Evolutionary conservation across 2,797 vertebrate species (phyloP).

Genomic region (Xiphorhynchus erythropygius): DNA sequence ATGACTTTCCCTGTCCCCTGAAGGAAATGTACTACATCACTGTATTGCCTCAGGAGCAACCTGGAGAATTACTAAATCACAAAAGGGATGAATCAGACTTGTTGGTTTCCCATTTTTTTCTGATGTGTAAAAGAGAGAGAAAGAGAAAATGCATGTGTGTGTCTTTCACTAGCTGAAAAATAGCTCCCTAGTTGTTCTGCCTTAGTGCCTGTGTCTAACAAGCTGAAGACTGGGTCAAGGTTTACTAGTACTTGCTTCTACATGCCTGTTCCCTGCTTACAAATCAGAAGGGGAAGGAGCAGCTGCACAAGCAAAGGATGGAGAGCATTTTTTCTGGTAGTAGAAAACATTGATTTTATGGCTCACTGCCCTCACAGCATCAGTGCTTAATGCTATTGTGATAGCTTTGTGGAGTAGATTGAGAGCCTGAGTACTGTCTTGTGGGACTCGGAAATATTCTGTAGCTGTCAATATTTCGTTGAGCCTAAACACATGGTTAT

Average conservation of each 20-base stretch:
- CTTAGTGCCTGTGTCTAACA: not conserved
- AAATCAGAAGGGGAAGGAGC: not conserved
- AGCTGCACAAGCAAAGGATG: not conserved
- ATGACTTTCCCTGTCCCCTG: not conserved
- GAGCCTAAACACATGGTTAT: not conserved
- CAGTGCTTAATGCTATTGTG: not conserved
- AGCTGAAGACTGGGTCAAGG: not conserved
- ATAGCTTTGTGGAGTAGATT: not conserved
- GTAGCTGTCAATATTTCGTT: slow-evolving; percentile 25
- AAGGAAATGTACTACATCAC: not conserved
- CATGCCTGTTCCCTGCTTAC: accelerated
- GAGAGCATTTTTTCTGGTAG: not conserved
- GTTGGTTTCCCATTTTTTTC: not conserved
- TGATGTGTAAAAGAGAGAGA: not conserved
- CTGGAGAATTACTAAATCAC: not conserved
- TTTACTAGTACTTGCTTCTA: not conserved
- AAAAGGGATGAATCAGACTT: not conserved
- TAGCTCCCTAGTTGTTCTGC: not conserved
- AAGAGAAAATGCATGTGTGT: not conserved
- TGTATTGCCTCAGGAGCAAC: not conserved
- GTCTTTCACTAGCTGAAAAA: not conserved
- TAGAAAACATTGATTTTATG: slow-evolving; percentile 14
- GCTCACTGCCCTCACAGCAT: not conserved
- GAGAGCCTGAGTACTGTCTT: not conserved
- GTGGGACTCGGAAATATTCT: not conserved